Evolutionary conservation across 2,113 vertebrate species (phyloP).

Genomic region (Saguinus imperator): DNA sequence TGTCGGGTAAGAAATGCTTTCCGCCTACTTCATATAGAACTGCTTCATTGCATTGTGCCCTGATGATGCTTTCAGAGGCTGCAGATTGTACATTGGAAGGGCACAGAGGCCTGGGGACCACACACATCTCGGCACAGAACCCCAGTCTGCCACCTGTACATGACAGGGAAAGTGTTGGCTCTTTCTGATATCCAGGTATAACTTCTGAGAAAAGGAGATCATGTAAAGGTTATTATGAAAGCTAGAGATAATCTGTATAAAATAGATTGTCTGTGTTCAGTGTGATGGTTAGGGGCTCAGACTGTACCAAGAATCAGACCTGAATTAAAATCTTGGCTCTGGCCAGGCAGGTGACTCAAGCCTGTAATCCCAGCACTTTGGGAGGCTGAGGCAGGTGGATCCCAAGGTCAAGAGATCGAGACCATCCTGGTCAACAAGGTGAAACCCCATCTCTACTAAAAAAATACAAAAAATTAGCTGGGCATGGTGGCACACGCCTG

Average conservation of each 20-base stretch:
- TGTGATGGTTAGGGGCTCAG: background rate
- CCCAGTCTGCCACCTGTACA: no score
- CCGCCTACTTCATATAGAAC: accelerated
- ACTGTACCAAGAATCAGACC: background rate
- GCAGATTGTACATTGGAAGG: accelerated
- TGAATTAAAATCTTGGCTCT: background rate
- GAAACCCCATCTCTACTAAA: no score
- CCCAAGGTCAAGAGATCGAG: no score
- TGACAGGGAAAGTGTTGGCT: background rate
- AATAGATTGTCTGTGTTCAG: accelerated
- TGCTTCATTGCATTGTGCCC: background rate
- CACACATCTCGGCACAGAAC: background rate
- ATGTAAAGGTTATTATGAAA: background rate
- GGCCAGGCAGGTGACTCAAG: no score
- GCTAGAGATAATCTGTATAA: background rate
- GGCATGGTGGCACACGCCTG: no score
- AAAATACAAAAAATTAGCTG: no score
- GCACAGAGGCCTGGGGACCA: background rate
- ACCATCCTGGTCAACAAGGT: no score
- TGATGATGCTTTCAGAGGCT: accelerated
- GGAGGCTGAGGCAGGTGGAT: no score
- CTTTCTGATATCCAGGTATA: background rate
- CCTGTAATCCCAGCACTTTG: no score
- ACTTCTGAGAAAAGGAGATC: background rate
- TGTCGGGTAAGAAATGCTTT: background rate